Evolutionary conservation across 2,888 invertebrate genomes (phyloP), one percentile per base, ranked within the genome.

Genomic region (Tupiocoris notatus): DNA sequence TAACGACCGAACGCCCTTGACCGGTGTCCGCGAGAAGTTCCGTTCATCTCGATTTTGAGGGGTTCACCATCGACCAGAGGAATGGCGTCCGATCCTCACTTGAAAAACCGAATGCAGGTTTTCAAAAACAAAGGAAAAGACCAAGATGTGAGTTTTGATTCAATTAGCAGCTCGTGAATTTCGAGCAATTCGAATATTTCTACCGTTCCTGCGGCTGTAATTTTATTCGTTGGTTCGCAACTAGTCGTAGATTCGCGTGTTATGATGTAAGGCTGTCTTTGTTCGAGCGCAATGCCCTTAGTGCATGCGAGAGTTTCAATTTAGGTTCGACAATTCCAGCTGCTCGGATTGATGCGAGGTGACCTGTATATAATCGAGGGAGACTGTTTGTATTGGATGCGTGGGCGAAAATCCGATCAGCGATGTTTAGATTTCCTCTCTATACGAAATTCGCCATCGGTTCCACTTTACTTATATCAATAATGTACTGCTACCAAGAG

Each of bases 41-140:
- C 12, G 7, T 59, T 21, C 64, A 21, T 63, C 20, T 21, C 6
- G 22, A n/a, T 3, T 63, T 23, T 63, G 20, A 3, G n/a, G 21
- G 22, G 39, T 39, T 39, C 39, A 39, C 39, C 39, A 39, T 39
- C 39, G 39, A 39, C 39, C 12, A 23, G 18, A 66, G 65, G 75
- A 61, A 92, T 92, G 92, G 90, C 90, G 89, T 86, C 87, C 82
- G 90, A 90, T 85, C 89, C 89, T 86, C 88, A 87, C 86, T 88
- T 87, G 87, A 73, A 91, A 88, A 92, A 91, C 89, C 92, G 95
- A 87, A 91, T 94, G 89, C 92, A 93, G 86, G 93, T 91, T 85
- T 96, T 96, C 87, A 98, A 98, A 91, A 98, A 98, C 89, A 95
- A 95, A 89, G 98, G 98, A 84, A 98, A 98, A 89, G 98, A 98